Percentiles rank a stretch among this genome's conserved stretches.
Evolutionary conservation across 2,888 invertebrate genomes (phyloP).

Genomic region (Pammene fasciana): DNA sequence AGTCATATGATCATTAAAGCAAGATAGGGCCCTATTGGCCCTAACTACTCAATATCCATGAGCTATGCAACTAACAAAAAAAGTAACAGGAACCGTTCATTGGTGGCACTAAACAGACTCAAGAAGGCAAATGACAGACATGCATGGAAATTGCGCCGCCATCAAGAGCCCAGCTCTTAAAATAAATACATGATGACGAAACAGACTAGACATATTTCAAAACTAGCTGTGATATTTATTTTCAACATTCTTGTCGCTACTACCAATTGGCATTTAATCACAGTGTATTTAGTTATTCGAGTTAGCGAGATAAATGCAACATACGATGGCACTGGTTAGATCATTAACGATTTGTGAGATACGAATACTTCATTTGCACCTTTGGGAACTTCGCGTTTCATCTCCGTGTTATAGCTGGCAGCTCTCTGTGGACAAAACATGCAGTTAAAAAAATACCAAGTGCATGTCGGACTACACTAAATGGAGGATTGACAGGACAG

Average conservation of each 20-base stretch:
- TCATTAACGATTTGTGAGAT: constrained; percentile 50
- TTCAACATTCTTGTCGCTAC: constrained; percentile 4
- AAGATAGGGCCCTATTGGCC: too few relatives aligned
- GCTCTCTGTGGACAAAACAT: constrained; percentile 66
- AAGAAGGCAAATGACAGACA: too few relatives aligned
- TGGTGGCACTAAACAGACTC: too few relatives aligned
- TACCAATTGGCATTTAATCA: constrained; percentile 9
- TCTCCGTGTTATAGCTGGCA: constrained; percentile 65
- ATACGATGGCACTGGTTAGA: constrained; percentile 69
- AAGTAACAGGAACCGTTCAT: too few relatives aligned
- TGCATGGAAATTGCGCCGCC: too few relatives aligned
- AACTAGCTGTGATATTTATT: neutral
- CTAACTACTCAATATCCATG: too few relatives aligned
- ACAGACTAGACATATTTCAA: neutral
- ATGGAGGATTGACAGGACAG: neutral
- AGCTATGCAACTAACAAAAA: too few relatives aligned
- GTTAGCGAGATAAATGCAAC: constrained; percentile 56
- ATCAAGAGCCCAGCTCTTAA: too few relatives aligned
- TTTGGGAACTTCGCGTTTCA: constrained; percentile 52
- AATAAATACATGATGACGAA: too few relatives aligned
- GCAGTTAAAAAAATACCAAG: constrained; percentile 1
- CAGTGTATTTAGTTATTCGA: constrained; percentile 48
- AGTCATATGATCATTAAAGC: too few relatives aligned
- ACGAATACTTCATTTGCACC: constrained; percentile 52
- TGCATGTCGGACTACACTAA: neutral